phyloP scores from a whole-genome alignment of 2,113 vertebrate genomes.

The Phaethornis superciliosus region DNA sequence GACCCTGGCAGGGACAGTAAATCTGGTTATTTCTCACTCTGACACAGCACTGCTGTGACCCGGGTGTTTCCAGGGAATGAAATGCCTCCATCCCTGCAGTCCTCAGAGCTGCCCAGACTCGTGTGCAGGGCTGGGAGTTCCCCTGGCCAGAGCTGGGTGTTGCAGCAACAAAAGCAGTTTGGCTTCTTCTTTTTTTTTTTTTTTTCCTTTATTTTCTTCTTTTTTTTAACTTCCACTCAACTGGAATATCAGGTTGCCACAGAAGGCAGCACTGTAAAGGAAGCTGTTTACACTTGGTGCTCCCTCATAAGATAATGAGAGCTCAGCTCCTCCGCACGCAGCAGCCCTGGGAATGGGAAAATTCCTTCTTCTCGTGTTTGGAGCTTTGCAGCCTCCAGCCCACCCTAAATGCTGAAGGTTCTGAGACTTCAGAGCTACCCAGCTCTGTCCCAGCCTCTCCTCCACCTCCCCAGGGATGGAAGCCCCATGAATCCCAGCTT shows the following conservation, averaged over 20 bases:
- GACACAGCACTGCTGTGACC: not conserved
- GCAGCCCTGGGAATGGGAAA: not conserved
- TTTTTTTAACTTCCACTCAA: not conserved
- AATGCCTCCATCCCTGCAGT: fast-evolving
- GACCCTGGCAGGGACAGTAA: fast-evolving
- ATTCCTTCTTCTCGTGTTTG: fast-evolving
- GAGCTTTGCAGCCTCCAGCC: not conserved
- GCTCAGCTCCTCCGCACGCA: not conserved
- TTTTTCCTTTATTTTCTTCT: not conserved
- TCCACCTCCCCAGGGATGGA: not conserved
- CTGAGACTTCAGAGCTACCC: not conserved
- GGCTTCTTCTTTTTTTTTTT: too few relatives aligned
- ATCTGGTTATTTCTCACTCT: not conserved
- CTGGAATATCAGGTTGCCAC: not conserved
- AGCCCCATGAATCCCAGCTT: not conserved
- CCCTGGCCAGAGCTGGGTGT: fast-evolving
- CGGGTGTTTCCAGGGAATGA: not conserved
- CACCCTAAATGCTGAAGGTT: not conserved
- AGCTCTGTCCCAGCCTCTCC: not conserved
- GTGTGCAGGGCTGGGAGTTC: not conserved
- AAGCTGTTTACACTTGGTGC: not conserved
- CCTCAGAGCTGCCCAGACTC: fast-evolving
- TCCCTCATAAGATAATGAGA: not conserved
- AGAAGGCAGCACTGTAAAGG: not conserved
- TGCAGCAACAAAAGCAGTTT: not conserved